These are phyloP conservation scores for Oligia fasciuncula DNA, from an alignment of 2,888 invertebrate species.

Conservation along the genomic window DNA sequence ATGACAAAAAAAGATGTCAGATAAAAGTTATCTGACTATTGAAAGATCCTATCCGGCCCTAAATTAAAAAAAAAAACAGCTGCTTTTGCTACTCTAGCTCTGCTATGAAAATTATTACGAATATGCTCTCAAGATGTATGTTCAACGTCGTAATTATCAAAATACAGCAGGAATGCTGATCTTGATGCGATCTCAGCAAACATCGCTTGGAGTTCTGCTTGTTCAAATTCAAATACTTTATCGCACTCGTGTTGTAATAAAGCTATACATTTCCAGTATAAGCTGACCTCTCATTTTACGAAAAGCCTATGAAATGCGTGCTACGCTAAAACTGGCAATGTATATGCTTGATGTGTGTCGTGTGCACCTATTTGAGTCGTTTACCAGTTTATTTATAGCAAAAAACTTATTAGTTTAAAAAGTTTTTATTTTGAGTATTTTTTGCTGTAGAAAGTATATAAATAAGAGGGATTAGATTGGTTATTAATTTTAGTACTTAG, in stretches of 20 bases:
- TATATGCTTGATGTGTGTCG: background rate
- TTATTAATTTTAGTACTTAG: background rate
- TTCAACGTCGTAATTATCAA: background rate
- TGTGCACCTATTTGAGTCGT: background rate
- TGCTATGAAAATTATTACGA: background rate
- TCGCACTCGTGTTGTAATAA: slow-evolving; percentile 16
- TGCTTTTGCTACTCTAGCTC: background rate
- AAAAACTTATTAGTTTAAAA: slow-evolving; percentile 1
- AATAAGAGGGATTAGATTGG: background rate
- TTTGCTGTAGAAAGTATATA: slow-evolving; percentile 32
- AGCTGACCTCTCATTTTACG: background rate
- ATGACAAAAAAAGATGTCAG: background rate
- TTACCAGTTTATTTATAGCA: slow-evolving; percentile 12
- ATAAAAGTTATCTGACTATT: background rate
- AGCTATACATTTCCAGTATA: slow-evolving; percentile 2
- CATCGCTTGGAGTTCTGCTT: slow-evolving; percentile 49
- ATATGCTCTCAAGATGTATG: background rate
- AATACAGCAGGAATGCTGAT: background rate
- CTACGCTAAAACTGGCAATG: background rate
- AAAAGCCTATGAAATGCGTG: background rate
- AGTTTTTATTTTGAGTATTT: background rate
- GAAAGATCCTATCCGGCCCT: background rate
- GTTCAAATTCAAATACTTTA: slow-evolving; percentile 13
- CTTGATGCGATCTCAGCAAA: background rate
- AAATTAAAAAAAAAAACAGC: background rate